phyloP scores from a whole-genome alignment of 1,140 invertebrate species.

The Leptopilina boulardi region DNA sequence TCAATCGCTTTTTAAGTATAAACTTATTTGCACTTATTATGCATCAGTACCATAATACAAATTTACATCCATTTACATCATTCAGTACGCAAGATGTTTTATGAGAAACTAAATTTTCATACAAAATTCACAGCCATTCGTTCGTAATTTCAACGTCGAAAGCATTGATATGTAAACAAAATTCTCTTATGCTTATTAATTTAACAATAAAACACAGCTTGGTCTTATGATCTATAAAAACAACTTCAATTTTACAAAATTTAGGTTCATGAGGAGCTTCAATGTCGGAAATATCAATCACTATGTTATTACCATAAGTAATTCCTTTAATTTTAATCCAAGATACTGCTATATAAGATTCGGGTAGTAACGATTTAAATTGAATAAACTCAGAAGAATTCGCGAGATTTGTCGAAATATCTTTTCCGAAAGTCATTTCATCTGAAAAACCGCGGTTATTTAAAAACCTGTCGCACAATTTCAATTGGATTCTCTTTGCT shows the following conservation, averaged over 20 bases:
- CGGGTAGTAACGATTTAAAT: not conserved
- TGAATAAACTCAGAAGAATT: not conserved
- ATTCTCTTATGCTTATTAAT: not conserved
- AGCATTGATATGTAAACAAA: not conserved
- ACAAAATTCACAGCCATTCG: not conserved
- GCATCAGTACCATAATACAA: not conserved
- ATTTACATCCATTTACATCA: not conserved
- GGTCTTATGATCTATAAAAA: not conserved
- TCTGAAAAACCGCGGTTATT: slow-evolving; percentile 34
- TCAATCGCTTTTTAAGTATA: too few relatives aligned
- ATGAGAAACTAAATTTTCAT: not conserved
- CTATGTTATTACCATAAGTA: not conserved
- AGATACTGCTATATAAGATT: not conserved
- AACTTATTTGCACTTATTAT: too few relatives aligned
- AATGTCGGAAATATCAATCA: not conserved
- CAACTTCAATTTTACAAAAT: not conserved
- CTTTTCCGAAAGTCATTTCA: not conserved
- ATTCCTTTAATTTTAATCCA: not conserved
- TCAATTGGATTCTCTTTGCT: slow-evolving; percentile 39
- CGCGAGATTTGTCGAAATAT: not conserved
- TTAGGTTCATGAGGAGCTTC: not conserved
- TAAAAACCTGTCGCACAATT: not conserved
- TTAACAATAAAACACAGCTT: not conserved
- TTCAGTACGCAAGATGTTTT: not conserved
- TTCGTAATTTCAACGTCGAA: not conserved